phyloP scores from a whole-genome alignment of 2,113 vertebrate genomes.

The Dendropsophus ebraccatus region DNA sequence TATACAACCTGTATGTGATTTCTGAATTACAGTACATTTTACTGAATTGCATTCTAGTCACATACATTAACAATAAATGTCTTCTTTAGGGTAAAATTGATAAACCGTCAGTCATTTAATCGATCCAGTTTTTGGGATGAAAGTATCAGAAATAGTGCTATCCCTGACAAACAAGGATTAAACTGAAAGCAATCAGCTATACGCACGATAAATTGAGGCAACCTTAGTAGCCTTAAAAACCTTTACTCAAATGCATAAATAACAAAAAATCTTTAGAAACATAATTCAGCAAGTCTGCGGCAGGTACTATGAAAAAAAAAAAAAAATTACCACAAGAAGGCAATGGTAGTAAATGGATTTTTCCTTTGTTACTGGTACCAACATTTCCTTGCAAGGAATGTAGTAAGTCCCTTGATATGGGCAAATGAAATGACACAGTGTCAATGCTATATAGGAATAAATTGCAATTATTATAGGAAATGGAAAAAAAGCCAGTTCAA shows the following conservation, averaged over 20 bases:
- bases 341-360: background rate
- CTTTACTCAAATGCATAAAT: background rate
- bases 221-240: background rate
- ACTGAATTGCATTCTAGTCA: background rate
- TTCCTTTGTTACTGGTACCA: constrained; percentile 8
- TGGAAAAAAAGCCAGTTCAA: constrained; percentile 26
- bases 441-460: background rate
- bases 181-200: background rate
- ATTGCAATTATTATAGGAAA: constrained; percentile 47
- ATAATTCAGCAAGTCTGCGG: background rate
- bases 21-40: background rate
- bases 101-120: background rate
- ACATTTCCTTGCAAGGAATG: background rate
- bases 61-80: background rate
- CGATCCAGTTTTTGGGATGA: background rate
- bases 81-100: background rate
- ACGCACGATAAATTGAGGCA: background rate
- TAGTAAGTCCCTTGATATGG: background rate
- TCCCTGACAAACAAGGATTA: background rate
- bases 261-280: background rate
- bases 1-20: background rate
- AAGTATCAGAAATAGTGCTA: background rate
- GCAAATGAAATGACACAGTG: background rate
- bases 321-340: background rate
- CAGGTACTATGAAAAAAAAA: background rate